Base-by-base conservation (phyloP, 2,888 invertebrate species). In the Rhogogaster chlorosoma region DNA sequence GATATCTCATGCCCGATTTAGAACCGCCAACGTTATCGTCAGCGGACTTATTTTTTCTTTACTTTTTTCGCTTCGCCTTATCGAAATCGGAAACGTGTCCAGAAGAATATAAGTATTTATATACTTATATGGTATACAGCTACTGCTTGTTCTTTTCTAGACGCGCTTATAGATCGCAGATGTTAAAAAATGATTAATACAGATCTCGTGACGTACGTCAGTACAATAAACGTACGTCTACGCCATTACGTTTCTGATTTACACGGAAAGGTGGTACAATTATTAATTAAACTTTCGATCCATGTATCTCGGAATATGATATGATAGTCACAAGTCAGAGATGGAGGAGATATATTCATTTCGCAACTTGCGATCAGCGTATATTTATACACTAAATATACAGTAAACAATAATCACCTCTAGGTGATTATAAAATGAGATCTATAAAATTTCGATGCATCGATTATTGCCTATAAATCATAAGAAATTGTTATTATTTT, bases 161-260 rank as follows among this genome's bases (percentile, higher is more conserved):
- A 70, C n/a, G 32, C 10, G 70, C 70, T 70, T 32, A 70, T 70
- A 70, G 70, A 70, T 70, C 36, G 70, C 36, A 70, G 70, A 70
- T 70, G 70, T 70, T 70, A 6, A 18, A 29, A 15, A 36, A 70
- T n/a, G 70, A 70, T 70, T 70, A 36, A 36, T n/a, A 70, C 12
- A 70, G 12, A 15, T 32, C 36, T n/a, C 2, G 9, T 70, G 32
- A 70, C n/a, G 9, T 70, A 36, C 70, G 70, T 67, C 26, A 67
- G 67, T 67, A 29, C n/a, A 6, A n/a, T 26, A 22, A 12, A 61
- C 61, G 12, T 61, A 26, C 7, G 12, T 22, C 0, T 61, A 4
- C 4, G 26, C 53, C 61, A 22, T 26, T 12, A 61, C 12, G 10
- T 9, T 10, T 61, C 2, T 26, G 10, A 9, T 22, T 61, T 26